Percentiles rank a stretch among this genome's conserved stretches.
These are phyloP conservation scores for Venustaconcha ellipsiformis DNA, from an alignment of 1,140 invertebrate genomes.

Conservation along the genomic window DNA sequence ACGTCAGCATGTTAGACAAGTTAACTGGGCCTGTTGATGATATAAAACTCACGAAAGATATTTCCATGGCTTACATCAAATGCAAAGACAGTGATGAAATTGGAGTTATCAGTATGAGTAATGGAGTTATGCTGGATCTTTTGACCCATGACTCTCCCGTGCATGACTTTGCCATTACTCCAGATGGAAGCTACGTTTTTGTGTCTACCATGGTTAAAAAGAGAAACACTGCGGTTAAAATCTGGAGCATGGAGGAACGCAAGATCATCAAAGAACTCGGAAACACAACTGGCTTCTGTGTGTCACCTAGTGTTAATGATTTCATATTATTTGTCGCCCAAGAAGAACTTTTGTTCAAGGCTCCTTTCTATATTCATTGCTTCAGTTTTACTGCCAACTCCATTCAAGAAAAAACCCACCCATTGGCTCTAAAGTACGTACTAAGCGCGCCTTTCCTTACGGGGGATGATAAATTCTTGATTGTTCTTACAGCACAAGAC, in stretches of 20 bases:
- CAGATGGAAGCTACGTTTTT: constrained; percentile 55
- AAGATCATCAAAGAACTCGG: constrained; percentile 61
- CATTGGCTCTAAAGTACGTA: constrained; percentile 44
- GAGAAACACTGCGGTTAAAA: constrained; percentile 48
- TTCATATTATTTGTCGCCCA: constrained; percentile 53
- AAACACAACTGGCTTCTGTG: constrained; percentile 47
- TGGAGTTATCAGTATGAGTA: constrained; percentile 63
- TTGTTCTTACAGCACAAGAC: constrained; percentile 54
- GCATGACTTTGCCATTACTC: constrained; percentile 54
- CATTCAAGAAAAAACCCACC: constrained; percentile 41
- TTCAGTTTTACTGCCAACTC: constrained; percentile 47
- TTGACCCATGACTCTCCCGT: constrained; percentile 63
- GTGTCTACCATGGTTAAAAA: constrained; percentile 48
- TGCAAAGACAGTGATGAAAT: constrained; percentile 65
- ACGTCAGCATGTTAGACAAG: constrained; percentile 56
- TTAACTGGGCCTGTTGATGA: constrained; percentile 51
- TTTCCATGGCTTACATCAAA: constrained; percentile 46
- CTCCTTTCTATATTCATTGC: constrained; percentile 49
- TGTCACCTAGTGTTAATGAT: constrained; percentile 32
- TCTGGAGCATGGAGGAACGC: constrained; percentile 61
- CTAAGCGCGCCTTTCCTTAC: constrained; percentile 58
- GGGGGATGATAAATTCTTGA: constrained; percentile 55
- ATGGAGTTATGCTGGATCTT: constrained; percentile 61
- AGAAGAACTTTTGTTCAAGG: constrained; percentile 41
- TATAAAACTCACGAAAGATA: constrained; percentile 49